Base-by-base conservation (phyloP, 2,797 vertebrate genomes). In the Oophaga sylvatica region DNA sequence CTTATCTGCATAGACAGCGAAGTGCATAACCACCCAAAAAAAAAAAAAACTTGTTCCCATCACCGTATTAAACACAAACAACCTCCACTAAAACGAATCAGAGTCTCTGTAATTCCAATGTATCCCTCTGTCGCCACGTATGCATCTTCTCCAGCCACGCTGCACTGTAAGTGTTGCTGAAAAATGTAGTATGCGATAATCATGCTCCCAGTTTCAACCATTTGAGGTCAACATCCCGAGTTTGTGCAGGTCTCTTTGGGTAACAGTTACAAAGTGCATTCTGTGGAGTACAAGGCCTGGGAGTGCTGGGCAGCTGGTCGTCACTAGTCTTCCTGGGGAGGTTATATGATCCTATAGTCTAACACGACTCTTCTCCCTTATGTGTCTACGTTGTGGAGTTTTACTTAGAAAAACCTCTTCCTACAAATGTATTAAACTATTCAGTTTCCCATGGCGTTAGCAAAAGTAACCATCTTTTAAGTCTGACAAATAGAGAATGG, bases 181-280 rank as follows among this genome's bases (percentile, higher is more conserved):
- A 76, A 11, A 41, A 22, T 73, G 29, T 63, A 62, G 26, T 48
- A 48, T 31, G 68, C 68, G 20, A 45, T 22, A 53, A 70, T 20
- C 63, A 35, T 29, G 45, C 56, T 80, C 85, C 68, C 67, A 60
- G 80, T 45, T 71, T 29, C 62, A 80, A 70, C 78, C 67, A 62
- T 48, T 45, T 29, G 31, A 80, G 48, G 41, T 20, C 41, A 11
- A 86, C 48, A 77, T 57, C 45, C 41, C 45, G 20, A 80, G 29
- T 29, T 29, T 81, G 67, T 57, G 83, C 65, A 65, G 75, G 45
- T 82, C 71, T 70, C 41, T 60, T 45, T 85, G 56, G 60, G 79
- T 85, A 85, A 84, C 31, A 88, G 87, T 84, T 41, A 45, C 76
- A 85, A 88, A 81, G 87, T 88, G 87, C 87, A 75, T 59, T 56